Percentiles rank a stretch among this genome's conserved stretches.
Evolutionary conservation across 23 tunicate species (phyloP).

Genomic region (Corella eumyota): DNA sequence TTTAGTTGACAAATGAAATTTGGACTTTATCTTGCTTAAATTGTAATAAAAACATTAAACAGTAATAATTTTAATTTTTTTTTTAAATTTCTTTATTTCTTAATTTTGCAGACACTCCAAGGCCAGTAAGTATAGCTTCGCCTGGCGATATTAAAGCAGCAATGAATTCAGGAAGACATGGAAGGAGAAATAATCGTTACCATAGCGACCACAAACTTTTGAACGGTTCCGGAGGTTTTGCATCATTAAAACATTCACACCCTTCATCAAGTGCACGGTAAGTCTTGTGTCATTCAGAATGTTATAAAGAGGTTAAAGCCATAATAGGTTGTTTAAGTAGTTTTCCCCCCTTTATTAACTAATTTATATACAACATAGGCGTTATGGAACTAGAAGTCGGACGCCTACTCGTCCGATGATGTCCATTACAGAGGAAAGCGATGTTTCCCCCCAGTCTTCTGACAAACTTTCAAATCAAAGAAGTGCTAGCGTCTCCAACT

Average conservation of each 20-base stretch:
- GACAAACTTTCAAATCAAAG: no score
- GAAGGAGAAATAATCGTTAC: conserved; percentile 20
- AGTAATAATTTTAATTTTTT: no score
- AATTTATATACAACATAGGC: no score
- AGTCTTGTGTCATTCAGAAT: no score
- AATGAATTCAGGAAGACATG: conserved; percentile 19
- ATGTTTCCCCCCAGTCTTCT: no score
- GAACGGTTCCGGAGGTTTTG: conserved; percentile 2
- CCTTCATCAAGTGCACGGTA: conserved; percentile 10
- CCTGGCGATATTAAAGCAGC: conserved; percentile 48
- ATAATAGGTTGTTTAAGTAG: no score
- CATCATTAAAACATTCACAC: conserved; percentile 10
- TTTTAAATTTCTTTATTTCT: no score
- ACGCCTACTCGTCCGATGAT: conserved; percentile 94
- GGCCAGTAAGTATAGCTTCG: conserved; percentile 20
- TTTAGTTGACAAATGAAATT: neutral
- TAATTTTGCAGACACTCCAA: conserved; percentile 8
- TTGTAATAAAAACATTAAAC: no score
- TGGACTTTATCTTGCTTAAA: no score
- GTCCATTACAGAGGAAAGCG: conserved; percentile 78
- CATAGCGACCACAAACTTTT: conserved; percentile 14
- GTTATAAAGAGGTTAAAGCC: no score
- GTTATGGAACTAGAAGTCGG: conserved; percentile 64
- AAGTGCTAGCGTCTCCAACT: no score
- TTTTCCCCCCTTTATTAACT: no score